Base-by-base conservation (phyloP, 1,140 invertebrate species). In the Pantala flavescens region DNA sequence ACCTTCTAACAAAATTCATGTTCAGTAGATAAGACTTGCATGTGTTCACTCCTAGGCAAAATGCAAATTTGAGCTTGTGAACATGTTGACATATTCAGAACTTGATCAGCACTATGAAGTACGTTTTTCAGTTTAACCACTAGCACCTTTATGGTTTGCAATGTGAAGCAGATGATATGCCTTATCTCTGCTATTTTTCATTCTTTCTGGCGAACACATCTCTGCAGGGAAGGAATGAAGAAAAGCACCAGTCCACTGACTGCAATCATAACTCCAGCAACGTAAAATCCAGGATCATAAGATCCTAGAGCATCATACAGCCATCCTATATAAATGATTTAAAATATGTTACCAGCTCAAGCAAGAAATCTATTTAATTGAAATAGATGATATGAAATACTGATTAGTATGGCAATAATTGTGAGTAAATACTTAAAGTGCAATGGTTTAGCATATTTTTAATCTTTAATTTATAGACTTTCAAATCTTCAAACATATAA, bases 221-320 rank as follows among this genome's bases (percentile, higher is more conserved):
- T 85, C 82, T 93, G 89, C 36, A 97, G 79, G n/a, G 87, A 83
- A 0, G 95, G 95, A 79, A 98, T 92, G 71, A 88, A 81, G 82
- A 95, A 98, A 63, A 98, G 85, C 84, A 98, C 94, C 9, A 94
- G 23, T 12, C 97, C 96, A 82, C 94, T 96, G 23, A 95, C 73
- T 0, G 90, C 88, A 70, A 98, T 95, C 81, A 92, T 90, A 0
- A 86, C 80, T 1, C 95, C 96, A 11, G 93, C 90, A 55, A 95
- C 84, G 74, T 89, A 88, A 82, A 97, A 98, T 5, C 91, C 93
- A 19, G 90, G 89, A 79, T 93, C 84, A 82, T 96, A 97, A 7
- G 92, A 92, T n/a, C 86, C 76, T 10, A 89, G 84, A 0, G 83
- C 81, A 80, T 97, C 95, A 79, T 88, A 94, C 73, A 97, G 81